Conservation (phyloP, 2,888 invertebrate genomes). For the Troilus luridus region DNA sequence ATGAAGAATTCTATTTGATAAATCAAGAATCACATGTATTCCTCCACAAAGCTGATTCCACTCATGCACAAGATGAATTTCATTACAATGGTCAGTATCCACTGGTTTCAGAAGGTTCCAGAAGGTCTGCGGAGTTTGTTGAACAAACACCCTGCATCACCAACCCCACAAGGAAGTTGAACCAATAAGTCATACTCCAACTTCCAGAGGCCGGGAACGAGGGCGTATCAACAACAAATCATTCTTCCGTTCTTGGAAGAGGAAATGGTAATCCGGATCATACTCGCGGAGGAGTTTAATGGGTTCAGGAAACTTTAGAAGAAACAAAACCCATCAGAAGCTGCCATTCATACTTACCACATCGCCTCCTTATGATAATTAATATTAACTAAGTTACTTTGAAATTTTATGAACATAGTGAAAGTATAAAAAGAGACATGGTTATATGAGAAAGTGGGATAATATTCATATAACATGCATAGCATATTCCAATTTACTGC, state of each 20-base stretch:
- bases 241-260: background rate
- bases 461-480: too few species aligned
- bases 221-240: conserved; percentile 12
- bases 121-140: background rate
- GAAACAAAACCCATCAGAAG: conserved; percentile 10
- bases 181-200: background rate
- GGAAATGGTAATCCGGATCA: background rate
- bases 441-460: too few species aligned
- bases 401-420: background rate
- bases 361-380: background rate
- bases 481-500: too few species aligned
- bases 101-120: background rate
- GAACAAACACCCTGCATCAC: background rate
- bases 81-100: background rate
- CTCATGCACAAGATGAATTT: background rate
- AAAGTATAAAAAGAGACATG: background rate
- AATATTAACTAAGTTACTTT: background rate
- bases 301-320: background rate
- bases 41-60: too few species aligned
- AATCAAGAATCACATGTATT: too few species aligned
- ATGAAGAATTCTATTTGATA: too few species aligned
- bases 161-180: background rate
- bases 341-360: conserved; percentile 13
- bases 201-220: background rate
- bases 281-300: background rate